Evolutionary conservation across 2,113 vertebrate genomes (phyloP).

Genomic region (Neogobius melanostomus): DNA sequence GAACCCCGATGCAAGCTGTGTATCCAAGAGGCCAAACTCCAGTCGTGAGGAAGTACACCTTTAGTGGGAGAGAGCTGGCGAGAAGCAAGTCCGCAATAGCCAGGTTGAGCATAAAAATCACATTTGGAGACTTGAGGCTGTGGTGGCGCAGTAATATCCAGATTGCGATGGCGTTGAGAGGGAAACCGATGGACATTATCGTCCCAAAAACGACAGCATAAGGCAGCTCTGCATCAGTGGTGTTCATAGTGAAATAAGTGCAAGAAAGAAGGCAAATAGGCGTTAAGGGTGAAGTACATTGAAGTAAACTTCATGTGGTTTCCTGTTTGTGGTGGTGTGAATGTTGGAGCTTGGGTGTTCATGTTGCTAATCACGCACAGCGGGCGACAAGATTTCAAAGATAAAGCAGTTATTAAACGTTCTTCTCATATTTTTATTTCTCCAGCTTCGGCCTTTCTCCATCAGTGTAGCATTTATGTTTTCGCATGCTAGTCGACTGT

Average conservation of each 20-base stretch:
- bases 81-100: slow-evolving; percentile 47
- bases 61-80: slow-evolving; percentile 32
- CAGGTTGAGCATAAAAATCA: slow-evolving; percentile 48
- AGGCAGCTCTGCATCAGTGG: rapidly evolving
- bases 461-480: too few species aligned
- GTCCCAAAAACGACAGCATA: slow-evolving; percentile 19
- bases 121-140: slow-evolving; percentile 26
- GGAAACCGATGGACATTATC: slow-evolving; percentile 30
- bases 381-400: too few species aligned
- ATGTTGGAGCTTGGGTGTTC: too few species aligned
- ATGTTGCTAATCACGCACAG: too few species aligned
- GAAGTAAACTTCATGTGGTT: background rate
- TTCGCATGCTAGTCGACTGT: too few species aligned
- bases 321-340: background rate
- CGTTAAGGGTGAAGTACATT: background rate
- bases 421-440: too few species aligned
- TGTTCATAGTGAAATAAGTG: background rate
- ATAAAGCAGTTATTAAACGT: too few species aligned
- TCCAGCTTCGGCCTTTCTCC: too few species aligned
- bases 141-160: slow-evolving; percentile 40
- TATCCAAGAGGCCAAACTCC: slow-evolving; percentile 19
- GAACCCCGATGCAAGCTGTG: background rate
- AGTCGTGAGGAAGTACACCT: slow-evolving; percentile 32
- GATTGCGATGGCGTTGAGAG: slow-evolving; percentile 37
- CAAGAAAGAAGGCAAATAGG: background rate